Percentiles rank a stretch among this genome's conserved stretches.
Evolutionary conservation across 2,113 vertebrate species (phyloP).

Genomic region (Sorex araneus): DNA sequence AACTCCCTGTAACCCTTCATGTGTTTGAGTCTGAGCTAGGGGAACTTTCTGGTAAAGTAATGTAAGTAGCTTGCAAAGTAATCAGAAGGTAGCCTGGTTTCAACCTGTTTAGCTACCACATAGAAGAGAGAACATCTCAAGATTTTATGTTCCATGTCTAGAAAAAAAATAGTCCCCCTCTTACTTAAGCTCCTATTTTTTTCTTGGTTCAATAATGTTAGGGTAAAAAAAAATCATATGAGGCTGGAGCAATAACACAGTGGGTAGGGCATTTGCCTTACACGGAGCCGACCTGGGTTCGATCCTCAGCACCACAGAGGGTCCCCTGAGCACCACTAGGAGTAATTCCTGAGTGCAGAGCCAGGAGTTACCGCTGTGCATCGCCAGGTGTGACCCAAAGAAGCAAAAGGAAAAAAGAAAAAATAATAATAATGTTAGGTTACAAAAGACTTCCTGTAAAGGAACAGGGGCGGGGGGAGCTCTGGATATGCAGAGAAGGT

Average conservation of each 20-base stretch:
- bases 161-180: neutral
- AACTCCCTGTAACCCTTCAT: no score
- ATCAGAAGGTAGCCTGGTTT: neutral
- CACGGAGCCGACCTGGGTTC: no score
- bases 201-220: neutral
- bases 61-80: neutral
- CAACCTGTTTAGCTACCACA: neutral
- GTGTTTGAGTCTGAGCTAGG: neutral
- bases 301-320: no score
- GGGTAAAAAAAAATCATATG: no score
- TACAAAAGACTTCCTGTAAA: neutral
- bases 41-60: neutral
- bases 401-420: no score
- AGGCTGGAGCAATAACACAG: no score
- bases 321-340: no score
- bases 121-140: neutral
- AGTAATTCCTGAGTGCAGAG: no score
- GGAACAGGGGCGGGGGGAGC: accelerated
- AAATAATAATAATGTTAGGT: neutral
- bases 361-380: no score
- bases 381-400: no score
- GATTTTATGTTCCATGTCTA: neutral
- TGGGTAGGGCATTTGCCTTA: no score
- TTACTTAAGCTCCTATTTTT: neutral
- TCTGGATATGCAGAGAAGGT: neutral